Evolutionary conservation across 2,113 vertebrate species (phyloP).

Genomic region (Setophaga petechia): DNA sequence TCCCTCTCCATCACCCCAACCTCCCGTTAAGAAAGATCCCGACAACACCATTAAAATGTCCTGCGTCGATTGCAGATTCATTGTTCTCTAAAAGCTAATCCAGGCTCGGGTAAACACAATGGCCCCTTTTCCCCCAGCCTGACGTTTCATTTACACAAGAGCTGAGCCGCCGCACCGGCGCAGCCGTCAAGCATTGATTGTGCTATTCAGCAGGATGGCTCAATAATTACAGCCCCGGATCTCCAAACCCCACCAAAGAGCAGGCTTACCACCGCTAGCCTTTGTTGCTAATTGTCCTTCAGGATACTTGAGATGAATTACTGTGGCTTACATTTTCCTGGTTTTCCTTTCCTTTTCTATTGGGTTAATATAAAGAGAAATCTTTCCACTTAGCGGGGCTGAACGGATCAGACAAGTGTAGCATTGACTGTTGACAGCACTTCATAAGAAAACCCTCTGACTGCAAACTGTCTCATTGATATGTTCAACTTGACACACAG

Average conservation of each 20-base stretch:
- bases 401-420: slow-evolving; percentile 57
- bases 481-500: slow-evolving; percentile 27
- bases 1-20: background rate
- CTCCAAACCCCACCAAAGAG: slow-evolving; percentile 63
- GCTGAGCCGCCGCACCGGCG: slow-evolving; percentile 20
- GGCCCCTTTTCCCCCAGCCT: slow-evolving; percentile 38
- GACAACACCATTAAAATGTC: slow-evolving; percentile 29
- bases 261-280: slow-evolving; percentile 57
- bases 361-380: slow-evolving; percentile 40
- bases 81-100: slow-evolving; percentile 60
- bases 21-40: slow-evolving; percentile 3
- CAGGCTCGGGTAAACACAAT: slow-evolving; percentile 49
- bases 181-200: slow-evolving; percentile 63
- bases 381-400: slow-evolving; percentile 48
- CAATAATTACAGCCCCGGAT: slow-evolving; percentile 68
- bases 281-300: slow-evolving; percentile 72
- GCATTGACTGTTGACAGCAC: slow-evolving; percentile 61
- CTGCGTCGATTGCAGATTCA: background rate
- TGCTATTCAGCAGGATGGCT: slow-evolving; percentile 66
- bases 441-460: slow-evolving; percentile 54
- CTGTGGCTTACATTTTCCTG: slow-evolving; percentile 51
- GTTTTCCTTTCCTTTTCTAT: slow-evolving; percentile 42
- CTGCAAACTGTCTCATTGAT: slow-evolving; percentile 52
- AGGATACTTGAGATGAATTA: slow-evolving; percentile 73
- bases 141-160: slow-evolving; percentile 58